phyloP scores from a whole-genome alignment of 2,797 vertebrate genomes.

The Rhinichthys osculus region DNA sequence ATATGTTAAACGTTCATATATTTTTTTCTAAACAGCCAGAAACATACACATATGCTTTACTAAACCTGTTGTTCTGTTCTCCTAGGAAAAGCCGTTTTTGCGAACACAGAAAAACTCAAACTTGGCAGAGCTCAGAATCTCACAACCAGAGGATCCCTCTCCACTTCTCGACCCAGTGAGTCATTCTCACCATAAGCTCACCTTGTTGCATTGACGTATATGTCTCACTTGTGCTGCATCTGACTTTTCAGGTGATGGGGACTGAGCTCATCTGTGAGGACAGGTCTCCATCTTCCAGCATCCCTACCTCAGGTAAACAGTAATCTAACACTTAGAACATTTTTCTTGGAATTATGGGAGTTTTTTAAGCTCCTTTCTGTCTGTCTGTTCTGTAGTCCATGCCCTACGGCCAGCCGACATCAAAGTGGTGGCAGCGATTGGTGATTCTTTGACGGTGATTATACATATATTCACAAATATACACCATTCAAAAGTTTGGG shows the following conservation, averaged over 20 bases:
- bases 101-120: slow-evolving; percentile 71
- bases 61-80: slow-evolving; percentile 29
- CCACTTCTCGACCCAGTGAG: slow-evolving; percentile 64
- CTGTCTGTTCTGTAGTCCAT: slow-evolving; percentile 80
- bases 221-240: not conserved
- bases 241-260: slow-evolving; percentile 70
- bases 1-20: not conserved
- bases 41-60: not conserved
- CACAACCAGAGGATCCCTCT: slow-evolving; percentile 7
- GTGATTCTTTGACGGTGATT: slow-evolving; percentile 94
- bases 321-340: not conserved
- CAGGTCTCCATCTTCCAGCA: slow-evolving; percentile 68
- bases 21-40: not conserved
- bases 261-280: slow-evolving; percentile 73
- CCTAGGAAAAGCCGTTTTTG: slow-evolving; percentile 74
- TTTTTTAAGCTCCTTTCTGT: slow-evolving; percentile 42
- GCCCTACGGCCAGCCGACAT: slow-evolving; percentile 88
- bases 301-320: slow-evolving; percentile 74
- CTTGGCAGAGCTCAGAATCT: not conserved
- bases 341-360: slow-evolving; percentile 1
- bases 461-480: not conserved
- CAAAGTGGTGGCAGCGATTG: slow-evolving; percentile 88
- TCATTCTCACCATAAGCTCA: not conserved
- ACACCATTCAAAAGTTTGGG: not conserved
- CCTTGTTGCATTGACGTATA: not conserved